Evolutionary conservation across 2,113 vertebrate species (phyloP).

Genomic region (Sinocyclocheilus anophthalmus): DNA sequence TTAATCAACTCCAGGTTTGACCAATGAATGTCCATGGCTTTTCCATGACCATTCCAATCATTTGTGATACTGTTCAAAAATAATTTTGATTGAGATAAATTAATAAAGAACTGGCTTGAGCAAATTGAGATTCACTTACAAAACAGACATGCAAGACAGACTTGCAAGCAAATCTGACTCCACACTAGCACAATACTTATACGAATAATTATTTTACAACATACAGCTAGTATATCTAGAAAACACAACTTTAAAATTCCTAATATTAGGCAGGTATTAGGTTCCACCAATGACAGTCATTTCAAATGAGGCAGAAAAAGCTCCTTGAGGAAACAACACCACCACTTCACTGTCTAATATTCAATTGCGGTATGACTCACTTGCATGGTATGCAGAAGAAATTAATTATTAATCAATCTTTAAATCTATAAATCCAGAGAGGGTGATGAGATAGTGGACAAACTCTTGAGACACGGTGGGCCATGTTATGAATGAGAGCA

Average conservation of each 20-base stretch:
- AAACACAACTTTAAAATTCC: background rate
- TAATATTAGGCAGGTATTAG: background rate
- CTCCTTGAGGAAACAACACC: background rate
- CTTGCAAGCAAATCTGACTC: background rate
- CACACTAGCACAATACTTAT: too few relatives aligned
- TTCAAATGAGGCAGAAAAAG: background rate
- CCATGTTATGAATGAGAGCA: slow-evolving; percentile 20
- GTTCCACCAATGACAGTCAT: background rate
- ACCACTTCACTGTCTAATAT: too few relatives aligned
- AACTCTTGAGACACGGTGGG: background rate
- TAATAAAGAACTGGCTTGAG: background rate
- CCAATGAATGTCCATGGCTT: background rate
- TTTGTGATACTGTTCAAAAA: background rate
- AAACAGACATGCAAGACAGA: background rate
- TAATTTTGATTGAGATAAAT: background rate
- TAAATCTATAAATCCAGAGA: slow-evolving; percentile 6
- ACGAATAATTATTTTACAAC: too few relatives aligned
- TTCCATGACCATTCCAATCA: background rate
- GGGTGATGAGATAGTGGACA: background rate
- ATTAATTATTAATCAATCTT: background rate
- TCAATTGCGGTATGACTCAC: too few relatives aligned
- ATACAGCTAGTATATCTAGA: background rate
- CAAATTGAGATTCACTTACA: background rate
- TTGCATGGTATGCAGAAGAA: background rate
- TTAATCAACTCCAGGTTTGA: background rate